Percentiles rank a stretch among this genome's conserved stretches.
phyloP scores from a whole-genome alignment of 2,797 vertebrate species.

The Channa striata region DNA sequence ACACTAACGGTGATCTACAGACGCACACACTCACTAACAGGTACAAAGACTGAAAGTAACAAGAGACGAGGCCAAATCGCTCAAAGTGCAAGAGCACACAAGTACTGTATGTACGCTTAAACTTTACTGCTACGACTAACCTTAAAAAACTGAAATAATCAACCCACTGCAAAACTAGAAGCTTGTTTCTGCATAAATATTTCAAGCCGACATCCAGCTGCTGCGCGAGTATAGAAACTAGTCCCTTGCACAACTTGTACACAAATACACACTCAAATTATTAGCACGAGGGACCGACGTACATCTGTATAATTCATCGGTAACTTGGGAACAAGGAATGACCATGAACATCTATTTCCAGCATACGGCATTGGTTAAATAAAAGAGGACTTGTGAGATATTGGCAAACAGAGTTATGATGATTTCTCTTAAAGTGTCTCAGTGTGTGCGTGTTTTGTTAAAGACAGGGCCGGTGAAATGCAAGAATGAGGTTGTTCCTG shows the following conservation, averaged over 20 bases:
- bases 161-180: conserved; percentile 31
- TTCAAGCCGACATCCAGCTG: conserved; percentile 40
- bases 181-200: conserved; percentile 36
- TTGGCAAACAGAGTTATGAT: conserved; percentile 9
- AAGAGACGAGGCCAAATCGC: no score
- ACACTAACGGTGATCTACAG: conserved; percentile 7
- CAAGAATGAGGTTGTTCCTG: neutral
- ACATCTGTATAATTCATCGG: conserved; percentile 41
- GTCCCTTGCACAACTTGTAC: conserved; percentile 21
- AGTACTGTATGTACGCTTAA: conserved; percentile 8
- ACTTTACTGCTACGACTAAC: conserved; percentile 23
- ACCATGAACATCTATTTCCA: conserved; percentile 32
- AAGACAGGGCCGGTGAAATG: conserved; percentile 11
- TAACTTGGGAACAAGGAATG: conserved; percentile 26
- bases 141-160: conserved; percentile 43
- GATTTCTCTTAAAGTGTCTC: neutral
- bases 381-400: conserved; percentile 32
- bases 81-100: neutral
- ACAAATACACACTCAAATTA: conserved; percentile 20
- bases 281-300: conserved; percentile 27
- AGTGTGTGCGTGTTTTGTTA: neutral
- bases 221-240: conserved; percentile 16
- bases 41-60: conserved; percentile 6
- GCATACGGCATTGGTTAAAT: conserved; percentile 33
- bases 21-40: neutral